These are phyloP conservation scores for Oncorhynchus tshawytscha DNA, from an alignment of 2,113 vertebrate genomes.

Conservation along the genomic window DNA sequence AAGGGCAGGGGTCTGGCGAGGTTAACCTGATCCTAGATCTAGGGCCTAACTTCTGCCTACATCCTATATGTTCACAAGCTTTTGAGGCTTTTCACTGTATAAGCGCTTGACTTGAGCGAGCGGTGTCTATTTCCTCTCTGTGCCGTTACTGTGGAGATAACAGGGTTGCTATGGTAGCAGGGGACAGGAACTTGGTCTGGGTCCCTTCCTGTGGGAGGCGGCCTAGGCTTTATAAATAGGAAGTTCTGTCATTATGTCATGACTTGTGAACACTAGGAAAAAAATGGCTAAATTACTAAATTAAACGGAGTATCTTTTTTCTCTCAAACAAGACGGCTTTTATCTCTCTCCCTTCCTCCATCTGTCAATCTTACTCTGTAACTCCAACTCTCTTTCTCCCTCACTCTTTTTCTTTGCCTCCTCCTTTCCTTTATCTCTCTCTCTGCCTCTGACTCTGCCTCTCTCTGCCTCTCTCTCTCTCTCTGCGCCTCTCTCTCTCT, in stretches of 20 bases:
- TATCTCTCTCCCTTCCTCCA: background rate
- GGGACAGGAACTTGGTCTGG: slow-evolving; percentile 23
- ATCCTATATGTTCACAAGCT: background rate
- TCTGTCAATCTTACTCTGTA: background rate
- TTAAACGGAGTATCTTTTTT: background rate
- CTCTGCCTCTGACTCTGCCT: too few species aligned
- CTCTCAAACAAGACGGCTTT: too few species aligned
- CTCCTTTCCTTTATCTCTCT: background rate
- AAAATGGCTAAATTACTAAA: too few species aligned
- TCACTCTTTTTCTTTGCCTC: background rate
- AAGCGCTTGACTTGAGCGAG: background rate
- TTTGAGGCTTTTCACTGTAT: background rate
- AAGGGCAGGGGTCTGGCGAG: too few species aligned
- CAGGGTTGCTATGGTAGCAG: background rate
- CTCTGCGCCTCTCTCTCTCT: too few species aligned
- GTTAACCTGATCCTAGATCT: too few species aligned
- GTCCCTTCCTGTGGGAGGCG: slow-evolving; percentile 43
- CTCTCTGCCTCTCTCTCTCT: too few species aligned
- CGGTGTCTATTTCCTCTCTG: background rate
- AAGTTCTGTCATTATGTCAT: background rate
- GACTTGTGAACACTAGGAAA: background rate
- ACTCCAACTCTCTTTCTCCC: background rate
- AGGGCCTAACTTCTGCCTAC: too few species aligned
- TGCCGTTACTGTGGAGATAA: background rate
- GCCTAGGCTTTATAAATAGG: background rate